Base-by-base conservation (phyloP, 2,888 invertebrate species). In the Phaonia tiefii region DNA sequence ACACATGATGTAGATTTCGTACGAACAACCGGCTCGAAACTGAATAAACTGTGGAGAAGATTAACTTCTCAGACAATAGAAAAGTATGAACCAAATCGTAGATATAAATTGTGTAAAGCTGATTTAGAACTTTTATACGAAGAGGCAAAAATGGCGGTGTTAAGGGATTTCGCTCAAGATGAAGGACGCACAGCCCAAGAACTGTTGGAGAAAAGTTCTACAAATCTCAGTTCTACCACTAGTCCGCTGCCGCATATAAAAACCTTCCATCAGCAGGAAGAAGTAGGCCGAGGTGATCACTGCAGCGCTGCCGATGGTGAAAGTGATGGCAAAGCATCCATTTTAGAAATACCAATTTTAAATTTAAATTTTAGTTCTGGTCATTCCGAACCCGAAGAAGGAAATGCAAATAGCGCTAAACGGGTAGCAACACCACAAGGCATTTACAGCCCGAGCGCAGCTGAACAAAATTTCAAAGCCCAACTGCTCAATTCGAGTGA, bases 41-140 rank as follows among this genome's bases (percentile, higher is more conserved):
- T 92, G 39, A 92, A 92, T 85, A 90, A 90, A 81, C 84, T 92
- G 20, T 92, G 92, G 92, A 86, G 86, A 66, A 91, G 91, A 46
- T 87, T 92, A 73, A 91, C 91, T 3, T 90, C 91, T 4, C 87
- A 88, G 56, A 87, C 88, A 11, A 86, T 88, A 7, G 89, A 89
- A 63, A 90, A 90, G 84, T 92, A 90, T 83, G 86, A 88, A 42
- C 88, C 90, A 26, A 85, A 86, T 20, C 88, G 89, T 78, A 86
- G 86, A 26, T 91, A 91, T 79, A 87, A 89, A 74, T 86, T 92
- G 84, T 91, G 90, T 22, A 91, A 91, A 85, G 77, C 85, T 10
- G 90, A 91, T 73, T 82, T 92, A 26, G 91, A 91, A 84, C 83
- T 87, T 63, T 86, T 92, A 37, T 91, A 91, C 83, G 91, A 91